Evolutionary conservation across 2,113 vertebrate species (phyloP), one percentile per base, ranked within the genome.

Genomic region (Antennarius striatus): DNA sequence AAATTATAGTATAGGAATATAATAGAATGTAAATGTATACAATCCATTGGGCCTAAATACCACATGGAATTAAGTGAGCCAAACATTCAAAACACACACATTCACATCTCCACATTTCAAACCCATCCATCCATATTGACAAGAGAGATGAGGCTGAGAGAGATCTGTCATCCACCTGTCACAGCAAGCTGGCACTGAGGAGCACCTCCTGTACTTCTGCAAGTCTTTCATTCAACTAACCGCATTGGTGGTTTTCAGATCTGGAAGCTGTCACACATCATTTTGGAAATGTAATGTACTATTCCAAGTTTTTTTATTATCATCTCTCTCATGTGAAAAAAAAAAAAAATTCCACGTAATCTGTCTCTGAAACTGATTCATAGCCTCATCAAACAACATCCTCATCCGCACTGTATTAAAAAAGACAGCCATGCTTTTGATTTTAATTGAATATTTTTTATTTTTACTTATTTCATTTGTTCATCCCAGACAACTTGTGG

Each of bases 151-250:
- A 69, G 59, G 51, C 68, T 63, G 65, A 77, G 67, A 58, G 63
- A 64, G 67, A 68, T 45, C 74, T 60, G 80, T 87, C 79, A 84
- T 80, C 83, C 66, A 79, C 73, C 86, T 83, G 82, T 86, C 86
- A 75, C 60, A 73, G 67, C 62, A 43, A 54, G 58, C 69, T 75
- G 80, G 36, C 67, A 58, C 47, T 75, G 76, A 80, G 61, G 29
- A 57, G 50, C 67, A 71, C 67, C 48, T 63, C 60, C 73, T 71
- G 57, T 12, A 57, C 57, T 9, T 32, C 53, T 50, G 53, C 68
- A 50, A 10, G 17, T 73, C 43, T 67, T 61, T 68, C 54, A 73
- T 68, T 80, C 55, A 63, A 22, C n/a, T 29, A 76, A 68, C 29
- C 6, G 4, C 45, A 42, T 15, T 48, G 45, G 13, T 46, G 63